These are phyloP conservation scores for Ctenopoma kingsleyae DNA, from an alignment of 2,797 vertebrate genomes.

Conservation along the genomic window DNA sequence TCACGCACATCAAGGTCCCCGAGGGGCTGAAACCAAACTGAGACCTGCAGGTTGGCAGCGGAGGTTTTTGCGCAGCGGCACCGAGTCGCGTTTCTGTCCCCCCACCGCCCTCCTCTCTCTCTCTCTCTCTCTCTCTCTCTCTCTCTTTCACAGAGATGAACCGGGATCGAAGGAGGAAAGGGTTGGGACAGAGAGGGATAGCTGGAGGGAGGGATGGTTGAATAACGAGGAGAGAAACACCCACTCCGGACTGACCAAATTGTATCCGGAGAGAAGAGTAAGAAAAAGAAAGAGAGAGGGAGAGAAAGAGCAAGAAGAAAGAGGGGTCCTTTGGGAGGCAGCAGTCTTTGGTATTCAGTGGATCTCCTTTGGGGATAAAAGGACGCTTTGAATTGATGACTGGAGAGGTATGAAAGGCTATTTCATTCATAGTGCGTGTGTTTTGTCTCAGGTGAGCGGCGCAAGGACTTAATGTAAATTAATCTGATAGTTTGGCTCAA, in stretches of 20 bases:
- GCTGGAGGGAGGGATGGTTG: slow-evolving; percentile 79
- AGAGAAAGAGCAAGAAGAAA: slow-evolving; percentile 37
- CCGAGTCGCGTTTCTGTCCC: slow-evolving; percentile 15
- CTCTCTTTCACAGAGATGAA: slow-evolving; percentile 38
- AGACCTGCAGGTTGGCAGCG: slow-evolving; percentile 48
- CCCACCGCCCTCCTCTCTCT: too few relatives aligned
- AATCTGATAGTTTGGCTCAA: slow-evolving; percentile 28
- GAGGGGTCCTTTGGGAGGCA: slow-evolving; percentile 44
- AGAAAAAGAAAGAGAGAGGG: slow-evolving; percentile 50
- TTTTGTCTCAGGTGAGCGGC: slow-evolving; percentile 52
- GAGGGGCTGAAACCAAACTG: slow-evolving; percentile 32
- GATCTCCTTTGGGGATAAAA: slow-evolving; percentile 63
- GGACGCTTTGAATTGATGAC: slow-evolving; percentile 71
- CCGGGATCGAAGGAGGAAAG: slow-evolving; percentile 43
- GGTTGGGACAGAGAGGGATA: slow-evolving; percentile 75
- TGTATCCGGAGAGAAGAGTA: slow-evolving; percentile 66
- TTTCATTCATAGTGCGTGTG: slow-evolving; percentile 56
- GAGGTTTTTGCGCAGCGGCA: slow-evolving; percentile 60
- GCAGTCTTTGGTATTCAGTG: slow-evolving; percentile 47
- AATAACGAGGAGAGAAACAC: slow-evolving; percentile 81
- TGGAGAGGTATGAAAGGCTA: slow-evolving; percentile 69
- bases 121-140: slow-evolving; percentile 34
- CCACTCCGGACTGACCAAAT: slow-evolving; percentile 75
- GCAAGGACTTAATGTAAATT: slow-evolving; percentile 23
- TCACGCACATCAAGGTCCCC: slow-evolving; percentile 39